Percentiles rank a stretch among this genome's conserved stretches.
These are phyloP conservation scores for Tichodroma muraria DNA, from an alignment of 2,113 vertebrate species.

Conservation along the genomic window DNA sequence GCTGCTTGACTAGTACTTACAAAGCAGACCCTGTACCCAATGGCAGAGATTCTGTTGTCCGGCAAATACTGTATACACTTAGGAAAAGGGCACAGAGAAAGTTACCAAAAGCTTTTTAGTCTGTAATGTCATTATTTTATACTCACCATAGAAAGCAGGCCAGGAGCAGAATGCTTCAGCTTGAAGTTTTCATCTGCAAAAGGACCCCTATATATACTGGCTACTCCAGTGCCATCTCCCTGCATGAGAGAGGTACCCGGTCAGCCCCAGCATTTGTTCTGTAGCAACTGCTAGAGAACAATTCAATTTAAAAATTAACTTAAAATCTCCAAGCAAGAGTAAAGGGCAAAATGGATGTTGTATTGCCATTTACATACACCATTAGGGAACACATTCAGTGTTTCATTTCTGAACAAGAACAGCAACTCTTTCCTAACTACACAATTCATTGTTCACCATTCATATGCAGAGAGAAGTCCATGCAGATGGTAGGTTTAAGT, in stretches of 20 bases:
- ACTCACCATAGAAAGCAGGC: constrained; percentile 91
- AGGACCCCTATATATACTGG: constrained; percentile 94
- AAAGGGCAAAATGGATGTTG: background rate
- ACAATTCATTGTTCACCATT: background rate
- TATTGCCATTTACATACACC: background rate
- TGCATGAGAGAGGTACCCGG: constrained; percentile 12
- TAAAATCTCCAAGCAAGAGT: background rate
- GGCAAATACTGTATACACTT: background rate
- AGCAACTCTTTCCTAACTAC: background rate
- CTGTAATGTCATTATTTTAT: background rate
- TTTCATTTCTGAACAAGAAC: background rate
- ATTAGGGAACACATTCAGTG: background rate
- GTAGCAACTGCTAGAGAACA: background rate
- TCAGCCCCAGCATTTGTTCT: background rate
- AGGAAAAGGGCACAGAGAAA: background rate
- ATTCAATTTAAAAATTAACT: background rate
- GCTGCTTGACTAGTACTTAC: background rate
- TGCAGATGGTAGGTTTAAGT: fast-evolving
- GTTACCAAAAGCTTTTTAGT: background rate
- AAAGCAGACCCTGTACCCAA: background rate
- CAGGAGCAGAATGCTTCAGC: constrained; percentile 84
- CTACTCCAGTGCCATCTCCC: constrained; percentile 94
- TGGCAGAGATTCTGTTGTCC: background rate
- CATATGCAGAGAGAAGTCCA: background rate
- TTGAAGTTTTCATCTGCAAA: constrained; percentile 97